These are phyloP conservation scores for Peromyscus melanophrys DNA, from an alignment of 2,797 vertebrate genomes.

Conservation along the genomic window DNA sequence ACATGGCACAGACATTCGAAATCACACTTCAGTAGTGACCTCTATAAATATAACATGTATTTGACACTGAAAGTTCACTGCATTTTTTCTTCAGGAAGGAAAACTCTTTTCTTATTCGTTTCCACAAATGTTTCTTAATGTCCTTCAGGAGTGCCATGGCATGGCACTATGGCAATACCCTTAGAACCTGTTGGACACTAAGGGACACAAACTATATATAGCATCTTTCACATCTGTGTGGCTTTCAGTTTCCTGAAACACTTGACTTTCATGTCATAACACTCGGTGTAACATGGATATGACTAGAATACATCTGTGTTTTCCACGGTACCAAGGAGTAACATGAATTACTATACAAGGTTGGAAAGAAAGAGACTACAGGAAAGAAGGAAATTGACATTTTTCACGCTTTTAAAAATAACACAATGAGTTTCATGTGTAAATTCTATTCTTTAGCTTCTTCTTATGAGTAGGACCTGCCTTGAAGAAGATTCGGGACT, in stretches of 20 bases:
- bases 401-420: not conserved
- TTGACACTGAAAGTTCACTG: not conserved
- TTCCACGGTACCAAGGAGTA: not conserved
- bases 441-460: slow-evolving; percentile 11
- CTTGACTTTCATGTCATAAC: not conserved
- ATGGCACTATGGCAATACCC: too few species aligned
- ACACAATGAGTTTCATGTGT: not conserved
- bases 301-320: not conserved
- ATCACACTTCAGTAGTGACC: not conserved
- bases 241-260: slow-evolving; percentile 7
- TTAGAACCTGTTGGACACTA: not conserved
- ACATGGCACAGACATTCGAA: not conserved
- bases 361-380: not conserved
- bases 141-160: not conserved
- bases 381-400: not conserved
- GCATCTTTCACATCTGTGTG: not conserved
- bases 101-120: not conserved
- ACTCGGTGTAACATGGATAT: not conserved
- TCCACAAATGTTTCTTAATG: slow-evolving; percentile 7
- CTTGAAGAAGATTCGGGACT: not conserved
- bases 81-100: not conserved
- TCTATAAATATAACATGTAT: not conserved
- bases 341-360: not conserved
- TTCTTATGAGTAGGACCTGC: not conserved
- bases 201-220: not conserved